These are phyloP conservation scores for Paralvinella palmiformis DNA, from an alignment of 1,140 invertebrate genomes.

Conservation along the genomic window DNA sequence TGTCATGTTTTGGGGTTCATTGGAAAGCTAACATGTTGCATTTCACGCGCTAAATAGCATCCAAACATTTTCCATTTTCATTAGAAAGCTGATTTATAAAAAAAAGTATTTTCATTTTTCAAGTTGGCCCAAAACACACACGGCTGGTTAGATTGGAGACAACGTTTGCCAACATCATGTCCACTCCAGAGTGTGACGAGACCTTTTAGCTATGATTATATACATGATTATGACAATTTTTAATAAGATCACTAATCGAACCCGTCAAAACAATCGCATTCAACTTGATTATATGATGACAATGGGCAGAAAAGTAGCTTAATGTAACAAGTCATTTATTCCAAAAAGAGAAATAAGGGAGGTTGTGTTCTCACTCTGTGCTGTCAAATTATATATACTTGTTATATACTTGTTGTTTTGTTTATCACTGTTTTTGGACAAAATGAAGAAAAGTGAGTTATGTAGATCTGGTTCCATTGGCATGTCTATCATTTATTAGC, in stretches of 20 bases:
- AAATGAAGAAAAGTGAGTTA: too few relatives aligned
- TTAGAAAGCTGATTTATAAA: conserved; percentile 1
- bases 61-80: conserved; percentile 1
- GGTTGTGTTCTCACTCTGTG: too few relatives aligned
- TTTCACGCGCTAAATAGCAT: background rate
- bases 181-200: background rate
- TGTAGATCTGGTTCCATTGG: too few relatives aligned
- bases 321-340: too few relatives aligned
- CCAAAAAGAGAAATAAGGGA: too few relatives aligned
- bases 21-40: background rate
- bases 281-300: background rate
- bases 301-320: too few relatives aligned
- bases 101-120: background rate
- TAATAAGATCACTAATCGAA: background rate
- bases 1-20: background rate
- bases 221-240: conserved; percentile 1
- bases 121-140: background rate
- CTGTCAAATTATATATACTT: too few relatives aligned
- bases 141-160: background rate
- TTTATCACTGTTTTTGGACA: too few relatives aligned
- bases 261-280: background rate
- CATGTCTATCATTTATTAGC: too few relatives aligned
- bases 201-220: background rate
- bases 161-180: background rate
- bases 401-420: too few relatives aligned